Evolutionary conservation across 2,888 invertebrate genomes (phyloP).

Genomic region (Andrena praecox): DNA sequence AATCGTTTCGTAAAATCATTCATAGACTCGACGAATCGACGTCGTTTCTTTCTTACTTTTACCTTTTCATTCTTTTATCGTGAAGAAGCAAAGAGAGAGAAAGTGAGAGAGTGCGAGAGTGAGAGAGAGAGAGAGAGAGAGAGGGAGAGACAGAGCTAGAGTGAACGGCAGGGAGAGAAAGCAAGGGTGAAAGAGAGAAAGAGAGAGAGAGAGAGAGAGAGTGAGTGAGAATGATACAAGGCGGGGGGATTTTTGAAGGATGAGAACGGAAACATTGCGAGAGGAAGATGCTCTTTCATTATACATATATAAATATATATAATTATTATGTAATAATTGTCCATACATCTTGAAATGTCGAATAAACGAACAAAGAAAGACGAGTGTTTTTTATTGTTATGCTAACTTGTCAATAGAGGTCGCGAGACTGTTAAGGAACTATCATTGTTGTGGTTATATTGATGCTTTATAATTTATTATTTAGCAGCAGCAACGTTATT

Average conservation of each 20-base stretch:
- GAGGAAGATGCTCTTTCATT: constrained; percentile 78
- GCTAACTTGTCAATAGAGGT: background rate
- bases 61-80: constrained; percentile 58
- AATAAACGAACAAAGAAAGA: constrained; percentile 82
- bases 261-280: constrained; percentile 71
- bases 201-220: constrained; percentile 10
- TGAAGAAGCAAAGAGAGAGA: constrained; percentile 27
- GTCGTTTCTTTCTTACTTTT: constrained; percentile 60
- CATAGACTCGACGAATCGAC: constrained; percentile 55
- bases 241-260: constrained; percentile 23
- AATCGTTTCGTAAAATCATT: constrained; percentile 65
- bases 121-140: constrained; percentile 39
- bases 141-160: constrained; percentile 40
- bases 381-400: constrained; percentile 11
- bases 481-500: too few species aligned
- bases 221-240: constrained; percentile 32
- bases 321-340: constrained; percentile 85
- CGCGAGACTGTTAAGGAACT: too few species aligned
- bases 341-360: constrained; percentile 84
- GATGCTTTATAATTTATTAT: too few species aligned
- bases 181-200: constrained; percentile 50
- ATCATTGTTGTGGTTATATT: too few species aligned
- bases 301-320: constrained; percentile 79
- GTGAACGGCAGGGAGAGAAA: constrained; percentile 31
- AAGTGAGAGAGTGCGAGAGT: constrained; percentile 37